Conservation (phyloP, 1,140 invertebrate species). For the Drosophila lacertosa region DNA sequence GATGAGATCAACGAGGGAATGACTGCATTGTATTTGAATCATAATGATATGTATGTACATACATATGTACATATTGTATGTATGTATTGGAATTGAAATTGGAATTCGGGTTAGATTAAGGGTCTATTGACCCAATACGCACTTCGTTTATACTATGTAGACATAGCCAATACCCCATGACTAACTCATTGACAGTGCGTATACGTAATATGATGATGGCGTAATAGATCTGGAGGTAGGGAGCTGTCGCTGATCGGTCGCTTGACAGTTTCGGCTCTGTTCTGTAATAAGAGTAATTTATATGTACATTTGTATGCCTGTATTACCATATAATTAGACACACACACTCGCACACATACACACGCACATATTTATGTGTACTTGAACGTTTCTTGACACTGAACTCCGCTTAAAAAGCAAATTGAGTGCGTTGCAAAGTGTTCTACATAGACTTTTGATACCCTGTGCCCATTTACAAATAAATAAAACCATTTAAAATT, state of each 20-base stretch:
- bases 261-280: slow-evolving; percentile 22
- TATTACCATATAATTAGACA: slow-evolving; percentile 83
- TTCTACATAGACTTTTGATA: slow-evolving; percentile 1
- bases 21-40: slow-evolving; percentile 4
- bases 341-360: slow-evolving; percentile 10
- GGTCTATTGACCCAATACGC: neutral
- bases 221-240: slow-evolving; percentile 72
- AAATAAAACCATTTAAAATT: neutral
- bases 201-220: slow-evolving; percentile 59
- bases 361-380: slow-evolving; percentile 18
- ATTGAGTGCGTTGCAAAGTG: slow-evolving; percentile 44
- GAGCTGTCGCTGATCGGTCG: slow-evolving; percentile 32
- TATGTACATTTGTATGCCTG: slow-evolving; percentile 75
- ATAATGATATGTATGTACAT: neutral
- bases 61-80: neutral
- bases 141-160: neutral
- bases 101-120: no score
- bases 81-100: neutral
- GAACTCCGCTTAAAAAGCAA: slow-evolving; percentile 40
- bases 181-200: slow-evolving; percentile 56
- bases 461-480: neutral
- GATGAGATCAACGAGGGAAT: slow-evolving; percentile 30
- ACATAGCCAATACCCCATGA: slow-evolving; percentile 27
- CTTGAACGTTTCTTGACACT: slow-evolving; percentile 77
- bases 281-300: slow-evolving; percentile 78